Conservation (phyloP, 1,140 invertebrate genomes). For the Popillia japonica region DNA sequence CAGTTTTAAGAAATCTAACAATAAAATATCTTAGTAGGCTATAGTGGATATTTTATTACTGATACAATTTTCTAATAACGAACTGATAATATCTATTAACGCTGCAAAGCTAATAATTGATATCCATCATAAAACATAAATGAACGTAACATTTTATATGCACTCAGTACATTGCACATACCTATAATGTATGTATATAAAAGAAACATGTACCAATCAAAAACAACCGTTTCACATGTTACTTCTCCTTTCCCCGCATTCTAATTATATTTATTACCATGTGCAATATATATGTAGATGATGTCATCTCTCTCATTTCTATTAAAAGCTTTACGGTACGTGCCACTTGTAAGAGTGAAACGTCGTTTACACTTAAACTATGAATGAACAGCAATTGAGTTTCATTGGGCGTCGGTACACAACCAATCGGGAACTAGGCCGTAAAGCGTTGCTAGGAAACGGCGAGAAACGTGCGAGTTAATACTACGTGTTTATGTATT, state of each 20-base stretch:
- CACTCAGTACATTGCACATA: neutral
- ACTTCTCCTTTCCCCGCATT: constrained; percentile 9
- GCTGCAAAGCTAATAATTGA: no score
- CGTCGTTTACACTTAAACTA: constrained; percentile 10
- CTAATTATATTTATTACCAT: constrained; percentile 29
- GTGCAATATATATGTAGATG: neutral
- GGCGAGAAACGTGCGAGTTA: constrained; percentile 19
- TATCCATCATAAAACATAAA: neutral
- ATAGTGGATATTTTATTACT: no score
- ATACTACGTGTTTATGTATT: constrained; percentile 4
- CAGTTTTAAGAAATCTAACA: no score
- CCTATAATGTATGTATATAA: no score
- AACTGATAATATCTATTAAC: no score
- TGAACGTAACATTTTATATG: neutral
- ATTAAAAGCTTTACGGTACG: neutral
- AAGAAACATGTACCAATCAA: neutral
- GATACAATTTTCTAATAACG: no score
- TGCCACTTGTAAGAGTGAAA: constrained; percentile 6
- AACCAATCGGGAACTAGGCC: constrained; percentile 34
- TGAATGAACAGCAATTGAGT: constrained; percentile 34
- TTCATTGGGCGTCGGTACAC: constrained; percentile 16
- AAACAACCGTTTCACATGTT: neutral
- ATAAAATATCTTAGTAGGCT: no score
- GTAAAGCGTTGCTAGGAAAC: constrained; percentile 37
- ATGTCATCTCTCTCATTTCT: neutral